Evolutionary conservation across 2,113 vertebrate genomes (phyloP).

Genomic region (Crotophaga sulcirostris): DNA sequence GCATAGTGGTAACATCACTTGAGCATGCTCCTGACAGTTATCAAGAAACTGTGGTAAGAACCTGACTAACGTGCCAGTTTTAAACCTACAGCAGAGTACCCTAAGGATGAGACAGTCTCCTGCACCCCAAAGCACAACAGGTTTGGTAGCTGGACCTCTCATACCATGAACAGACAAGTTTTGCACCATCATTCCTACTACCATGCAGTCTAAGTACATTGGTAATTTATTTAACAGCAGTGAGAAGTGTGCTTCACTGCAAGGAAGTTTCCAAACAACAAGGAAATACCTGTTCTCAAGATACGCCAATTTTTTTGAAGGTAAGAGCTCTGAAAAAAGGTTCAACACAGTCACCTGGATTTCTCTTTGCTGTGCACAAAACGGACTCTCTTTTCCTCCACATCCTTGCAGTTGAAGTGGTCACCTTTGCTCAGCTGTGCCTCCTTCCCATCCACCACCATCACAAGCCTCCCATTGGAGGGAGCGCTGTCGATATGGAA

Average conservation of each 20-base stretch:
- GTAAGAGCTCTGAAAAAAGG: not conserved
- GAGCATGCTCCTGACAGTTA: not conserved
- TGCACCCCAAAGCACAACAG: not conserved
- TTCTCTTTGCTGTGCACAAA: constrained; percentile 82
- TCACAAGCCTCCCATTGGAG: constrained; percentile 79
- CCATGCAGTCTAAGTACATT: rapidly evolving
- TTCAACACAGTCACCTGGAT: constrained; percentile 76
- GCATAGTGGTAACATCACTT: not conserved
- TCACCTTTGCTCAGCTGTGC: constrained; percentile 68
- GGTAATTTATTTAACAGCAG: not conserved
- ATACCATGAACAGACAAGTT: not conserved
- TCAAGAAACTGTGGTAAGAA: not conserved
- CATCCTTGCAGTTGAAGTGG: constrained; percentile 80
- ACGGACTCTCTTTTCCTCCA: constrained; percentile 74
- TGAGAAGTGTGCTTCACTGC: rapidly evolving
- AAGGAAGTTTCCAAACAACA: not conserved
- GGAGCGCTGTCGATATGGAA: constrained; percentile 79
- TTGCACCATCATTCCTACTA: not conserved
- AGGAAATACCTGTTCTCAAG: not conserved
- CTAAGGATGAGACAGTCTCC: not conserved
- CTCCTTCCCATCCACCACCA: constrained; percentile 45
- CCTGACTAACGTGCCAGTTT: not conserved
- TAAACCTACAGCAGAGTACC: not conserved
- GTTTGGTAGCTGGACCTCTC: not conserved
- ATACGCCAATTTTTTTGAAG: rapidly evolving